Percentiles rank a stretch among this genome's conserved stretches.
Evolutionary conservation across 2,797 vertebrate genomes (phyloP).

Genomic region (Channa striata): DNA sequence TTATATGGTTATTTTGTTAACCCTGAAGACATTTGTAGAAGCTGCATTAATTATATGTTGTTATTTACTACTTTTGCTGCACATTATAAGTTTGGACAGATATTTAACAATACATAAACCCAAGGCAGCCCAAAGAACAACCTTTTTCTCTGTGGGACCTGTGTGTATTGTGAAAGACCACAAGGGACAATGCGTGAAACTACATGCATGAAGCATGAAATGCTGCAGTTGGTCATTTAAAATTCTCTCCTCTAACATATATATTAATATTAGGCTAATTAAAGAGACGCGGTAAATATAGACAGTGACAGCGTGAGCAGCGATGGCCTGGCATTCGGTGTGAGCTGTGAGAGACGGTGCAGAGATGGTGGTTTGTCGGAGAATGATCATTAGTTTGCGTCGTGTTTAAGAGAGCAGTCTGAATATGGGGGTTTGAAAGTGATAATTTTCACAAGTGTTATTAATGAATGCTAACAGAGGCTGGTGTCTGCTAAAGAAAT

Average conservation of each 20-base stretch:
- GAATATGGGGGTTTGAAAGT: slow-evolving; percentile 10
- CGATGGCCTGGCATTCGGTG: slow-evolving; percentile 6
- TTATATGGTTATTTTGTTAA: too few species aligned
- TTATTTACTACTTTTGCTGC: too few species aligned
- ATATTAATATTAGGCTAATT: slow-evolving; percentile 21
- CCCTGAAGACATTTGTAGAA: too few species aligned
- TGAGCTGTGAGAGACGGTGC: slow-evolving; percentile 10
- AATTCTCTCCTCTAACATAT: neutral
- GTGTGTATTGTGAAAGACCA: neutral
- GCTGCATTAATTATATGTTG: too few species aligned
- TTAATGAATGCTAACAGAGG: slow-evolving; percentile 39
- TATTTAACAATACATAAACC: too few species aligned
- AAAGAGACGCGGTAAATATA: slow-evolving; percentile 9
- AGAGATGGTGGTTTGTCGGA: slow-evolving; percentile 8
- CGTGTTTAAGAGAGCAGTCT: slow-evolving; percentile 33
- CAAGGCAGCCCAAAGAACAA: neutral
- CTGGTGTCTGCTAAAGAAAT: slow-evolving; percentile 18
- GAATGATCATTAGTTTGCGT: slow-evolving; percentile 39
- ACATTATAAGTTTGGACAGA: too few species aligned
- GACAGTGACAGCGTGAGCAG: slow-evolving; percentile 13
- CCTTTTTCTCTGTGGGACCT: neutral
- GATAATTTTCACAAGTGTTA: slow-evolving; percentile 44
- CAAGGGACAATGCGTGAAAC: neutral
- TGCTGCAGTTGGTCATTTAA: neutral
- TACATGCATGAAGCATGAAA: neutral